Percentiles rank a stretch among this genome's conserved stretches.
Evolutionary conservation across 2,113 vertebrate genomes (phyloP).

Genomic region (Arenaria interpres): DNA sequence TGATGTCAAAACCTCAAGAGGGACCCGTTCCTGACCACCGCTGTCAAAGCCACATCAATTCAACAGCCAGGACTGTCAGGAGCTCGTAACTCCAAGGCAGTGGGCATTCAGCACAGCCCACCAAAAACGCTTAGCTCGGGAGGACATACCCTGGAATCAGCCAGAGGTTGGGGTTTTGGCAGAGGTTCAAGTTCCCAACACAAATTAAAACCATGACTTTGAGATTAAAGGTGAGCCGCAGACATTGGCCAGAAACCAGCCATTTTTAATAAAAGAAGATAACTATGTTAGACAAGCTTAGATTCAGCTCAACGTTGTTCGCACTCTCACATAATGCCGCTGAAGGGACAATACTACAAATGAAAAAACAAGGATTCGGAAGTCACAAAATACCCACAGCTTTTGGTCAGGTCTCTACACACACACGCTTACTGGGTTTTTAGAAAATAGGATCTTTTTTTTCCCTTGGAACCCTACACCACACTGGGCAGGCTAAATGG

Average conservation of each 20-base stretch:
- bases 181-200: background rate
- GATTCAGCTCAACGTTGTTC: background rate
- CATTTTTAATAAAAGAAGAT: background rate
- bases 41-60: background rate
- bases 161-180: background rate
- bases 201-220: background rate
- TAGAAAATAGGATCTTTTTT: accelerated
- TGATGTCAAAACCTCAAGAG: background rate
- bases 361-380: background rate
- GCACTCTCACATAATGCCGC: accelerated
- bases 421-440: background rate
- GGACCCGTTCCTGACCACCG: background rate
- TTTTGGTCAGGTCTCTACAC: background rate
- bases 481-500: background rate
- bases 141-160: background rate
- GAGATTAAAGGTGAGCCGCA: background rate
- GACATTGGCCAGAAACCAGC: background rate
- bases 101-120: background rate
- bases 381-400: background rate
- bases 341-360: background rate
- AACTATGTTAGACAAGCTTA: background rate
- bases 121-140: background rate
- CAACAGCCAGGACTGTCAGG: background rate
- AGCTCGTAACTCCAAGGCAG: background rate
- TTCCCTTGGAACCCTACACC: background rate